Percentiles rank a stretch among this genome's conserved stretches.
phyloP scores from a whole-genome alignment of 2,888 invertebrate genomes.

The Lepidochitona cinerea region DNA sequence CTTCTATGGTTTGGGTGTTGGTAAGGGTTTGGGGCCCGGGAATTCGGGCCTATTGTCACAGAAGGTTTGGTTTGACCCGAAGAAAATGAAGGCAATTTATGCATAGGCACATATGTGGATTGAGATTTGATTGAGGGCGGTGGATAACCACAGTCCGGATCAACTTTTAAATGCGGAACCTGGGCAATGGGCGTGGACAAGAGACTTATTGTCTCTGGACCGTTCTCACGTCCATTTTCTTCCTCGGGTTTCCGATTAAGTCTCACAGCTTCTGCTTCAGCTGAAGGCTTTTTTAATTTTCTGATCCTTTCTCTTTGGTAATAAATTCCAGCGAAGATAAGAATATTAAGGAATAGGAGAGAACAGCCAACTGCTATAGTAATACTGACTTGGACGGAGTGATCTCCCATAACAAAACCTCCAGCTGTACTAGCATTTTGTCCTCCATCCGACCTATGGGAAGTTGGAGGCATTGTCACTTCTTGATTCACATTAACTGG shows the following conservation, averaged over 20 bases:
- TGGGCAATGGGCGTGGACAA: conserved; percentile 21
- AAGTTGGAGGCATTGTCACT: neutral
- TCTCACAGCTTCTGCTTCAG: neutral
- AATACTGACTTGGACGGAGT: conserved; percentile 62
- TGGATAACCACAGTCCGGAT: neutral
- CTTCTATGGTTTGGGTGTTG: neutral
- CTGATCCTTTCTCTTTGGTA: conserved; percentile 78
- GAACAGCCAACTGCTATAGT: conserved; percentile 93
- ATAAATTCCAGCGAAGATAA: conserved; percentile 95
- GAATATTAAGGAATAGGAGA: conserved; percentile 88
- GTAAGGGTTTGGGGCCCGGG: neutral
- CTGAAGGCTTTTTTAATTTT: conserved; percentile 28
- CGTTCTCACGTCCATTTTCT: conserved; percentile 10
- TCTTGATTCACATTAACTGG: neutral
- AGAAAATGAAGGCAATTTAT: conserved; percentile 4
- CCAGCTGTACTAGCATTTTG: neutral
- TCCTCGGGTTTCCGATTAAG: conserved; percentile 5
- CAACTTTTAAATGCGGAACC: neutral
- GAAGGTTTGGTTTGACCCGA: neutral
- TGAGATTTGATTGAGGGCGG: neutral
- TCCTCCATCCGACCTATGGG: neutral
- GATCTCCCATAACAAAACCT: neutral
- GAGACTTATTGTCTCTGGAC: conserved; percentile 29
- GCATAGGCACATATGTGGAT: conserved; percentile 7
- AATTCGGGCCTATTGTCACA: neutral